phyloP scores from a whole-genome alignment of 2,888 invertebrate species.

The Steinernema carpocapsae region DNA sequence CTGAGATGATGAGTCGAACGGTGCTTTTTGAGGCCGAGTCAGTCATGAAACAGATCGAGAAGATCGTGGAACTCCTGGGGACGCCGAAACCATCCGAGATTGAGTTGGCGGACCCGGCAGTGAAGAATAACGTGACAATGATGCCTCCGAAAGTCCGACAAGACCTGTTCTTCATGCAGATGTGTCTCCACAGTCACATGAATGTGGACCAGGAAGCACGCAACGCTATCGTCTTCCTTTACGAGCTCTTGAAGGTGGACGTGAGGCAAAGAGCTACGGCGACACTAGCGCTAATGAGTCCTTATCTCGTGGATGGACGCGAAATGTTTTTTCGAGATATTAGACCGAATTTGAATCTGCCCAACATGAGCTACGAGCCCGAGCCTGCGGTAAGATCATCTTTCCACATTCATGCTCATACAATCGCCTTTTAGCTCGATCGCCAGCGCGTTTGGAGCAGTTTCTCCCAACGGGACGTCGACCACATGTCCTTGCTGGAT shows the following conservation, averaged over 20 bases:
- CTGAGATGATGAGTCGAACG: conserved; percentile 5
- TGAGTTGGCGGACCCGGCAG: neutral
- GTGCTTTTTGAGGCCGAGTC: conserved; percentile 13
- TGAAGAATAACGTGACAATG: neutral
- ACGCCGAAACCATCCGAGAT: neutral
- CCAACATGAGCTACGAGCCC: neutral
- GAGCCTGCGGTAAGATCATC: neutral
- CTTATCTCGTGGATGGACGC: neutral
- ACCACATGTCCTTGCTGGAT: neutral
- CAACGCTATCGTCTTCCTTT: too few species aligned
- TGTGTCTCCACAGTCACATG: neutral
- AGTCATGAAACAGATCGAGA: conserved; percentile 3
- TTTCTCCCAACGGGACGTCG: neutral
- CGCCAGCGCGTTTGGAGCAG: neutral
- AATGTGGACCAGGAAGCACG: too few species aligned
- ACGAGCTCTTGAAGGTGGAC: neutral
- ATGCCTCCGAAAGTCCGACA: neutral
- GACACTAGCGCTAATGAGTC: neutral
- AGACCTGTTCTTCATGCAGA: neutral
- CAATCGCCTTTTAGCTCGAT: neutral
- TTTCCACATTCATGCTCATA: neutral
- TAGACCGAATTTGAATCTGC: neutral
- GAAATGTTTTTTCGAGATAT: neutral
- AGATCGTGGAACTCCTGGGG: neutral
- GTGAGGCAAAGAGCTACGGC: neutral